Conservation (phyloP, 37 sponge, comb jelly and placozoan species). For the Chondrosia reniformis region DNA sequence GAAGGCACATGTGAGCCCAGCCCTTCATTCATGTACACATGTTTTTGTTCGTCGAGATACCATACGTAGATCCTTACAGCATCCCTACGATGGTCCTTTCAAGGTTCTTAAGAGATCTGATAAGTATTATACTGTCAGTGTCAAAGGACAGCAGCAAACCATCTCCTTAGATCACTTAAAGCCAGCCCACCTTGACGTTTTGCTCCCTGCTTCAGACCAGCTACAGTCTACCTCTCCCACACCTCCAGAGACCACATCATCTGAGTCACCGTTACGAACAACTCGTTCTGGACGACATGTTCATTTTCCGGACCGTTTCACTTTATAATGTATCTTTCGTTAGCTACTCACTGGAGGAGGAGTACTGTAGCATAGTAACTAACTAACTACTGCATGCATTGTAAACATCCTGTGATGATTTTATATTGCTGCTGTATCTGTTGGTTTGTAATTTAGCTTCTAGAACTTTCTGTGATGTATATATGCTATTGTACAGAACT, state of each 20-base stretch:
- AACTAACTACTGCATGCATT: too few species aligned
- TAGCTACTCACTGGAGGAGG: neutral
- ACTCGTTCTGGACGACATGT: neutral
- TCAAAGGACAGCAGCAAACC: slow-evolving; percentile 18
- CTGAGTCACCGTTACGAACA: neutral
- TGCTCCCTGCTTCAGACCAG: neutral
- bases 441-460: too few species aligned
- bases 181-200: slow-evolving; percentile 5
- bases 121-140: slow-evolving; percentile 20
- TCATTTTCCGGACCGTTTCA: slow-evolving; percentile 1
- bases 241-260: neutral
- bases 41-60: slow-evolving; percentile 43
- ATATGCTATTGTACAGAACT: too few species aligned
- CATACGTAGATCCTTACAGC: slow-evolving; percentile 24
- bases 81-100: slow-evolving; percentile 49
- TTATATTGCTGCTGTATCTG: too few species aligned
- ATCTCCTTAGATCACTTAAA: slow-evolving; percentile 10
- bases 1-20: slow-evolving; percentile 7
- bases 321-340: neutral
- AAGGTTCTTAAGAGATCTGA: slow-evolving; percentile 12
- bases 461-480: too few species aligned
- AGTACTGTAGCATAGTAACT: too few species aligned
- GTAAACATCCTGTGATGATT: too few species aligned
- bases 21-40: slow-evolving; percentile 14
- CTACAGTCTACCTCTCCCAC: neutral